phyloP scores from a whole-genome alignment of 1,140 invertebrate species.

The Heliconius melpomene region DNA sequence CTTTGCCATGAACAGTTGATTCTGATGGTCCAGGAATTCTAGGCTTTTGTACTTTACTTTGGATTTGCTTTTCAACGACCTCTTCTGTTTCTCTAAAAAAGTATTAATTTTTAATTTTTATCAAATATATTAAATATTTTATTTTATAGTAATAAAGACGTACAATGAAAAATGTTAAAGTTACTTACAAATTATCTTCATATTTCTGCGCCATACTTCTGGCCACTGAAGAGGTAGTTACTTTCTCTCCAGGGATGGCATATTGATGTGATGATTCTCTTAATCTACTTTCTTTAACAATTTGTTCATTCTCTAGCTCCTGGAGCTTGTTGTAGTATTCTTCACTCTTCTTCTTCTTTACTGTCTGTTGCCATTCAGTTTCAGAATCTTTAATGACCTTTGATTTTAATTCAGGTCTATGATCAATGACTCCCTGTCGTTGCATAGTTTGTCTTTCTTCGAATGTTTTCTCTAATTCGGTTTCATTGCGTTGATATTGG shows the following conservation, averaged over 20 bases:
- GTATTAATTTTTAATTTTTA: slow-evolving; percentile 11
- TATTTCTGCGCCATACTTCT: slow-evolving; percentile 93
- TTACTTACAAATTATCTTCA: slow-evolving; percentile 90
- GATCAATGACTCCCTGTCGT: slow-evolving; percentile 83
- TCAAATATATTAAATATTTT: too few species aligned
- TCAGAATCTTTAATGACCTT: slow-evolving; percentile 88
- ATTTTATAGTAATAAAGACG: too few species aligned
- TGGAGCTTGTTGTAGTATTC: slow-evolving; percentile 92
- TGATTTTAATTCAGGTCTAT: slow-evolving; percentile 83
- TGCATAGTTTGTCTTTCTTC: slow-evolving; percentile 89
- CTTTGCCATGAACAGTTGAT: slow-evolving; percentile 92
- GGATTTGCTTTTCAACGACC: slow-evolving; percentile 72
- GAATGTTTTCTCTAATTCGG: slow-evolving; percentile 92
- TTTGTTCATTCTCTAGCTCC: slow-evolving; percentile 91
- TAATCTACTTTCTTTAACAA: slow-evolving; percentile 89
- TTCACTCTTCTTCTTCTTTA: slow-evolving; percentile 91
- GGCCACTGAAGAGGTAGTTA: slow-evolving; percentile 88
- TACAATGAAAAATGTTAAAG: slow-evolving; percentile 10
- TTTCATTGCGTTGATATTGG: slow-evolving; percentile 92
- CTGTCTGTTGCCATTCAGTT: slow-evolving; percentile 91
- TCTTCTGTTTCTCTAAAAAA: slow-evolving; percentile 83
- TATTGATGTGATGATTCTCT: slow-evolving; percentile 90
- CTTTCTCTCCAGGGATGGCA: slow-evolving; percentile 91
- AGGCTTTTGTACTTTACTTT: slow-evolving; percentile 70
- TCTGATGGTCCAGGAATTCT: slow-evolving; percentile 87